Evolutionary conservation across 2,888 invertebrate genomes (phyloP).

Genomic region (Boloria selene): DNA sequence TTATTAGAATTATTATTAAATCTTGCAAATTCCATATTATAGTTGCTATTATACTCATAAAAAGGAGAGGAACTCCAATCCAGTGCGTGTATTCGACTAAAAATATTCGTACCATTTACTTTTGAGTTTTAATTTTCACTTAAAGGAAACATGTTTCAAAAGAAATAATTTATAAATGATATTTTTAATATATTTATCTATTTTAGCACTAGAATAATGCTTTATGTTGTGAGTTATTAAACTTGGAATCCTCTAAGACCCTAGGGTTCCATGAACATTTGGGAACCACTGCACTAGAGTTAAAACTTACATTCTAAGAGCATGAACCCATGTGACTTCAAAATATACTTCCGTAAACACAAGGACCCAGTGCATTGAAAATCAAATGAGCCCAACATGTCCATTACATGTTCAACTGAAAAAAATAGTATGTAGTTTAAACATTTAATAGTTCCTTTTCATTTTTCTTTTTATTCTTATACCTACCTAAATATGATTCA

Average conservation of each 20-base stretch:
- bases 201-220: no score
- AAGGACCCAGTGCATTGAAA: conserved; percentile 51
- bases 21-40: conserved; percentile 88
- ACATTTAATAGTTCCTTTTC: no score
- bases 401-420: conserved; percentile 83
- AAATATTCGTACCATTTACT: not conserved
- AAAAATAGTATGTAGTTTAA: no score
- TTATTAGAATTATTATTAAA: conserved; percentile 85
- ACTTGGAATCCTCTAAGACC: no score
- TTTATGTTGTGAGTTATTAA: no score
- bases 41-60: conserved; percentile 80
- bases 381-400: conserved; percentile 75
- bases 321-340: conserved; percentile 69
- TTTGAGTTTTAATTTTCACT: not conserved
- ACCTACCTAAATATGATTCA: no score
- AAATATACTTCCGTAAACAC: conserved; percentile 54
- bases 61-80: conserved; percentile 60
- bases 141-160: not conserved
- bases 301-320: conserved; percentile 59
- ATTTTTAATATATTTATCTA: no score
- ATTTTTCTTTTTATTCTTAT: no score
- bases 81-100: conserved; percentile 60
- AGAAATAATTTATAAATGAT: no score
- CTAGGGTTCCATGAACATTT: no score
- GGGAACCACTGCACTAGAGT: no score